A percentile compares a stretch with the other conserved stretches of the same genome.
These are phyloP conservation scores for Coregonus sp. DNA, from an alignment of 2,797 vertebrate species.

Conservation along the genomic window DNA sequence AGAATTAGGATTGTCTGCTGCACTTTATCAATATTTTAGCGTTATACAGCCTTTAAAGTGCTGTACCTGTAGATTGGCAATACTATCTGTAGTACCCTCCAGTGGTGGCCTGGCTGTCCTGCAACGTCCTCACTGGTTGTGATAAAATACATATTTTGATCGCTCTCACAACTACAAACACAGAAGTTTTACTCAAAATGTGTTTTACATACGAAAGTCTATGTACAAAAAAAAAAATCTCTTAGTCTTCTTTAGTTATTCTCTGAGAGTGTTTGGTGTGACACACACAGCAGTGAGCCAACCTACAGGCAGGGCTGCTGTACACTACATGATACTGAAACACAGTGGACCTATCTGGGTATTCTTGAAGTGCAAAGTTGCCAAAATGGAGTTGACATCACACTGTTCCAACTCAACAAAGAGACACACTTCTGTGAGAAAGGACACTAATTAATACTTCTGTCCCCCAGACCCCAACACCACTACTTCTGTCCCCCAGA, in stretches of 20 bases:
- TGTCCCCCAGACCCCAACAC: slow-evolving; percentile 20
- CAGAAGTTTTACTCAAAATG: slow-evolving; percentile 14
- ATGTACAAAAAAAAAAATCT: background rate
- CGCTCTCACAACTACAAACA: slow-evolving; percentile 5
- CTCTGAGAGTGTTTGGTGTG: slow-evolving; percentile 22
- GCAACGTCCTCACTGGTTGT: slow-evolving; percentile 46
- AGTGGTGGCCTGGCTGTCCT: slow-evolving; percentile 40
- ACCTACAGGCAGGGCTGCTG: slow-evolving; percentile 14
- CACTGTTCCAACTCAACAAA: slow-evolving; percentile 37
- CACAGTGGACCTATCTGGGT: slow-evolving; percentile 44
- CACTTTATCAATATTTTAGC: slow-evolving; percentile 71
- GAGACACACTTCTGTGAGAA: slow-evolving; percentile 41
- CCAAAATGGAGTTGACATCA: slow-evolving; percentile 58
- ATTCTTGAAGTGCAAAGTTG: slow-evolving; percentile 74
- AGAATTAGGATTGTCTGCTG: slow-evolving; percentile 52
- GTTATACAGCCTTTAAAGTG: slow-evolving; percentile 57
- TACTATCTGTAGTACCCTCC: slow-evolving; percentile 47
- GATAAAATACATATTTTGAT: slow-evolving; percentile 29
- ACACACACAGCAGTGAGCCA: slow-evolving; percentile 8
- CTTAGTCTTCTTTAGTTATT: background rate
- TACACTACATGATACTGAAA: slow-evolving; percentile 22
- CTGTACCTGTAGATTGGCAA: slow-evolving; percentile 53
- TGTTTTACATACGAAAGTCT: background rate
- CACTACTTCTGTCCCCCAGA: slow-evolving; percentile 1
- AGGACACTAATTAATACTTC: slow-evolving; percentile 26